These are phyloP conservation scores for Rattus rattus DNA, from an alignment of 2,113 vertebrate genomes.

Conservation along the genomic window DNA sequence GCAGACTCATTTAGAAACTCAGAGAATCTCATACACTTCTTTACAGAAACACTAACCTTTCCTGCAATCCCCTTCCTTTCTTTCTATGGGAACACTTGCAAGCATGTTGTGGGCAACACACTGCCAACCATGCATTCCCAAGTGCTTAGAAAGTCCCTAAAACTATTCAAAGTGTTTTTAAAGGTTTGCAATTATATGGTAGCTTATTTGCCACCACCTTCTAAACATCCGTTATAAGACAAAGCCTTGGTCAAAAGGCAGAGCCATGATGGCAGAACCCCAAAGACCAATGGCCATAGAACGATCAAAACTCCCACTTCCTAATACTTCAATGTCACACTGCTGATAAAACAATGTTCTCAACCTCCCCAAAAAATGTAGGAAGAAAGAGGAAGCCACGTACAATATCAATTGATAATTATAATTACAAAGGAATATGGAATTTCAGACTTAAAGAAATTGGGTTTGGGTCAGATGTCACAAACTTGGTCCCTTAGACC, in stretches of 20 bases:
- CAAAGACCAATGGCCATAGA: not conserved
- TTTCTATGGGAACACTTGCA: not conserved
- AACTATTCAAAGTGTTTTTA: conserved; percentile 24
- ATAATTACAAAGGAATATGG: not conserved
- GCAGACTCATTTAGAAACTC: not conserved
- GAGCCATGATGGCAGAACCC: not conserved
- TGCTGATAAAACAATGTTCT: conserved; percentile 13
- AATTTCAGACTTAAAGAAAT: conserved; percentile 52
- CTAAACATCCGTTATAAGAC: conserved; percentile 12
- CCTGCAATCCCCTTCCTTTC: not conserved
- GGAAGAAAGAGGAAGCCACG: not conserved
- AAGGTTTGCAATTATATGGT: not conserved
- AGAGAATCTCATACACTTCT: not conserved
- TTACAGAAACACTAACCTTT: conserved; percentile 18
- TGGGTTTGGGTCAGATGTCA: conserved; percentile 25
- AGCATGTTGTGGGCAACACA: conserved; percentile 39
- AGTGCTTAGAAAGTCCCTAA: not conserved
- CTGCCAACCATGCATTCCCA: not conserved
- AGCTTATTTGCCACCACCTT: conserved; percentile 31
- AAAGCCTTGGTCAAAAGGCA: conserved; percentile 50
- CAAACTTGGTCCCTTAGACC: not conserved
- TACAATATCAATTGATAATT: not conserved
- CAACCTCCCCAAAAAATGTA: not conserved
- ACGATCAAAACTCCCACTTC: conserved; percentile 1
- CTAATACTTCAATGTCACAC: not conserved